Base-by-base conservation (phyloP, 1,140 invertebrate species). In the Myzus persicae region DNA sequence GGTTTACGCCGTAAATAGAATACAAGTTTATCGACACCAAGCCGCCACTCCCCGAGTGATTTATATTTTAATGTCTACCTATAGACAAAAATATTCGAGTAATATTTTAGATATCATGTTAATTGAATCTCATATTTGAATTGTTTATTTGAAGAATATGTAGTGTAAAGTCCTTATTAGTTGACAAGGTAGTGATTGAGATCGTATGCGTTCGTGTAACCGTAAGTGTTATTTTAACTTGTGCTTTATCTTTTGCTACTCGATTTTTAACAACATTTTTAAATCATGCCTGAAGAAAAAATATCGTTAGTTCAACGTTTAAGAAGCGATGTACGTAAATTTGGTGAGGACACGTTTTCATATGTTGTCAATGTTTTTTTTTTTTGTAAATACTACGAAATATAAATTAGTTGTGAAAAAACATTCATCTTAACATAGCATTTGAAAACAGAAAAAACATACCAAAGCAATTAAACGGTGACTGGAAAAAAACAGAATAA, bases 251-350 rank as follows among this genome's bases (percentile, higher is more conserved):
- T 48, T 48, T 48, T 51, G 48, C 48, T 51, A 6, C 22, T 51
- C 48, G 20, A 51, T 81, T 36, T 81, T 81, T 18, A 81, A 9
- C 38, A 81, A 36, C 11, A 81, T 81, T 81, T 81, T 81, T 38
- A 81, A n/a, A 81, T 36, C n/a, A 81, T 81, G 36, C 76, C 76
- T 36, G 38, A 36, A 81, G 76, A 81, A 36, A 81, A 81, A 81
- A 36, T 81, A 81, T 36, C 36, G n/a, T 14, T 81, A 81, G 76
- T 36, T 36, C 76, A 36, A 81, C 36, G n/a, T n/a, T 81, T 81
- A 81, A 81, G 76, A 36, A 81, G n/a, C 76, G 38, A 81, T 81
- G 76, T 81, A 81, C 76, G n/a, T 36, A 36, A 81, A 81, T 81
- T 81, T 36, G n/a, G 76, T 81, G 31, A n/a, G n/a, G 36, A 81